Evolutionary conservation across 2,797 vertebrate genomes (phyloP), one percentile per base, ranked within the genome.

Genomic region (Xiphorhynchus erythropygius): DNA sequence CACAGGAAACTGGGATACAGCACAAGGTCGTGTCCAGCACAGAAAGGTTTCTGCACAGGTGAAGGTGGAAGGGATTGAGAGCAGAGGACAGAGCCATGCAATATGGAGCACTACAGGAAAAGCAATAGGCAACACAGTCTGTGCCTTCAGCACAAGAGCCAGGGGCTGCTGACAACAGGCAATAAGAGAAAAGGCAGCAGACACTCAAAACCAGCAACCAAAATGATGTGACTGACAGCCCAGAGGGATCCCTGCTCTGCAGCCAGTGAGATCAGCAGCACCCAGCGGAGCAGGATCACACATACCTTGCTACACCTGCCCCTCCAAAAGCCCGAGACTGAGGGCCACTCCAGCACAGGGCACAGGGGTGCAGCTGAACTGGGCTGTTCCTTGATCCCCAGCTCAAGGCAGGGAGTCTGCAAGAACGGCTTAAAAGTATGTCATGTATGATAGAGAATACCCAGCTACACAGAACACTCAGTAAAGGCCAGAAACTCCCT

Each of bases 401-500:
- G 1, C 5, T 50, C 52, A 27, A 73, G 39, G 35, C 60, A 90
- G 53, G 12, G 73, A 83, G 64, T 30, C 50, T 33, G 65, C 12
- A 39, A 63, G 63, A 70, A 73, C 4, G 33, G 28, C 59, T 42
- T 39, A 71, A 59, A 78, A 80, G 57, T 32, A 24, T 53, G 41
- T 55, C 84, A 37, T 35, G 33, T 3, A 13, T 30, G 77, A 60
- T 15, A 47, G 77, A 86, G 76, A 84, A 82, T 47, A 84, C 41
- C 44, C 85, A 93, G 67, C 68, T 89, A 62, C 71, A 32, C 35
- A n/a, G 10, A 78, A 70, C 44, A 47, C 41, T 63, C 62, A 15
- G 33, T 47, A 67, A 78, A 86, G 83, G 70, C 87, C 63, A 64
- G 64, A 89, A 94, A 90, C 78, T 86, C 76, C 82, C 86, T 74